Evolutionary conservation across 2,888 invertebrate species (phyloP).

Genomic region (Nomada fabriciana): DNA sequence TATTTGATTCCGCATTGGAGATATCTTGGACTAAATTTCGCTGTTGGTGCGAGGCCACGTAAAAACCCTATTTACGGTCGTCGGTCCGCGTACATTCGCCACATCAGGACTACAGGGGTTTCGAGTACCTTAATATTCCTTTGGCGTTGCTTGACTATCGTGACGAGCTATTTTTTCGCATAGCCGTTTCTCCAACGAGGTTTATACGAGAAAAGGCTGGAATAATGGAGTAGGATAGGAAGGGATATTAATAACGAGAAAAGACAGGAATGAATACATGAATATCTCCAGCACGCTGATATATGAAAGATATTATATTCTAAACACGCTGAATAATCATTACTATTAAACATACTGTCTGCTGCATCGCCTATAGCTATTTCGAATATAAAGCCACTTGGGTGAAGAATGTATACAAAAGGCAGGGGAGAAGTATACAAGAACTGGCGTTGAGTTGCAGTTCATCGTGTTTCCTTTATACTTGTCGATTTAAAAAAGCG

Average conservation of each 20-base stretch:
- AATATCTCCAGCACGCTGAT: too few species aligned
- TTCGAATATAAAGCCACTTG: too few species aligned
- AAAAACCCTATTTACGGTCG: slow-evolving; percentile 27
- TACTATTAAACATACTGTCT: too few species aligned
- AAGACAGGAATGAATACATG: too few species aligned
- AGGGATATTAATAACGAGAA: too few species aligned
- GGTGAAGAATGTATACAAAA: background rate
- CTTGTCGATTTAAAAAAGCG: background rate
- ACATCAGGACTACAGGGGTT: background rate
- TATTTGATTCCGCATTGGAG: slow-evolving; percentile 7
- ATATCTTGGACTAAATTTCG: slow-evolving; percentile 8
- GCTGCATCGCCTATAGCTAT: too few species aligned
- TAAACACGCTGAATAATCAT: too few species aligned
- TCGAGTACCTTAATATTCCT: slow-evolving; percentile 30
- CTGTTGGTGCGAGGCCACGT: slow-evolving; percentile 8
- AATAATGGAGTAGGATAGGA: background rate
- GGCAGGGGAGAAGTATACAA: background rate
- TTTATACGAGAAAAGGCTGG: background rate
- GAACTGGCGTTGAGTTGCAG: background rate
- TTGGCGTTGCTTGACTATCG: slow-evolving; percentile 1
- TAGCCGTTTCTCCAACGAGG: background rate
- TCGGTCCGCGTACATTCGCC: background rate
- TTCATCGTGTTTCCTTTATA: background rate
- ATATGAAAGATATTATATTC: too few species aligned
- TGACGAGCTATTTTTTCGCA: background rate